Evolutionary conservation across 2,888 invertebrate genomes (phyloP), one percentile per base, ranked within the genome.

Genomic region (Eueremaeus valkanovi): DNA sequence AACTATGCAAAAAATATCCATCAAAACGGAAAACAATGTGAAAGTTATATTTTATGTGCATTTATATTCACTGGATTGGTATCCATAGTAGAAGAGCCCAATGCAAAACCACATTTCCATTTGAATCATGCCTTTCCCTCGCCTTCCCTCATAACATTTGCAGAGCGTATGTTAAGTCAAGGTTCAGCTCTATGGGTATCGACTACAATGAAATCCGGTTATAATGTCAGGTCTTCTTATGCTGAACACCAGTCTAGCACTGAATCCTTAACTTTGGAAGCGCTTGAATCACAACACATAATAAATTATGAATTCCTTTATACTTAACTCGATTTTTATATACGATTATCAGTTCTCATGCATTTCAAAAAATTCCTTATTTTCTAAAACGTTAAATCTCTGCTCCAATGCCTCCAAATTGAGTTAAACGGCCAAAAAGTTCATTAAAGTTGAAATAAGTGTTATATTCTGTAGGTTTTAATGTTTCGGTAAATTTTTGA

Each of bases 121-220:
- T 49, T 18, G 49, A 55, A 27, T 58, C 29, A 58, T 58, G 31
- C 29, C 16, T 58, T 40, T 58, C 29, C 31, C 11, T 16, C n/a
- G 49, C 49, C 49, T 49, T 49, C 58, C 29, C 18, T 58, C 58
- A 58, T 3, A 58, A 11, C 45, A 45, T 45, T 29, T 16, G 8
- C 18, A 58, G 16, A 27, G 27, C 55, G 24, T 55, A 24, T 55
- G 27, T 27, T 13, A 58, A 29, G 29, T 29, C 31, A 58, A 58
- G 58, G 58, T 16, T 45, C 18, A 16, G 45, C 58, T 31, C 31
- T 27, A 58, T 58, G 29, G 16, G 3, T 29, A 18, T 27, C 29
- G 29, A 29, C 9, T 29, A 58, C 29, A 58, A 27, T 58, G 31
- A 58, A 58, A 58, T 58, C 58, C 58, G 58, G 58, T 58, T 58